phyloP scores from a whole-genome alignment of 2,888 invertebrate species.

The Trilocha varians region DNA sequence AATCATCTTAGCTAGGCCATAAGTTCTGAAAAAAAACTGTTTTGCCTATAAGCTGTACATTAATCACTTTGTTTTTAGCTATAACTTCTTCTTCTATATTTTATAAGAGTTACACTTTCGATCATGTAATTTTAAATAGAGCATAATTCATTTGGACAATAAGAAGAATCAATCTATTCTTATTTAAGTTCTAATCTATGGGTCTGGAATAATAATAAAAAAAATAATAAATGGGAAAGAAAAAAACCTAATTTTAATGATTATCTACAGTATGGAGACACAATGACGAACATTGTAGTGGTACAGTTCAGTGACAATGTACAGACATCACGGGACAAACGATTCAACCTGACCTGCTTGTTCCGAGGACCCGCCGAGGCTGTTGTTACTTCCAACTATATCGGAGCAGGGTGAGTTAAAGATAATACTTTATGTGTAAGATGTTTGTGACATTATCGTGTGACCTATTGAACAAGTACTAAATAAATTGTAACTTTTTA shows the following conservation, averaged over 20 bases:
- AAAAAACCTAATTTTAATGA: background rate
- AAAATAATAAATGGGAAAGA: too few species aligned
- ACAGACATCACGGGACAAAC: constrained; percentile 90
- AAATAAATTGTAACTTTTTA: too few species aligned
- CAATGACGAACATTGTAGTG: constrained; percentile 94
- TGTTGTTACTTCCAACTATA: constrained; percentile 93
- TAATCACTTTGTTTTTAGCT: too few species aligned
- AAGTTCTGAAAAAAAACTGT: too few species aligned
- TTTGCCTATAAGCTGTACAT: too few species aligned
- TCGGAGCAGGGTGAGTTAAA: constrained; percentile 86
- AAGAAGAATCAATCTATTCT: background rate
- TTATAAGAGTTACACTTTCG: too few species aligned
- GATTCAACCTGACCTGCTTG: constrained; percentile 93
- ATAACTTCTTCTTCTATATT: too few species aligned
- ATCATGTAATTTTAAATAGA: too few species aligned
- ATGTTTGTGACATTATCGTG: too few species aligned
- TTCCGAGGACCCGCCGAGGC: constrained; percentile 94
- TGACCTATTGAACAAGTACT: too few species aligned
- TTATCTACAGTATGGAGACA: constrained; percentile 86
- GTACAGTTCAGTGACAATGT: constrained; percentile 95
- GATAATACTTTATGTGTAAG: constrained; percentile 1
- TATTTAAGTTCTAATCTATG: background rate
- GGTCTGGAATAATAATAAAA: background rate
- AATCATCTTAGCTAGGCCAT: too few species aligned
- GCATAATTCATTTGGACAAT: background rate